Conservation (phyloP, 2,797 vertebrate genomes). For the Ceyx erithaca region DNA sequence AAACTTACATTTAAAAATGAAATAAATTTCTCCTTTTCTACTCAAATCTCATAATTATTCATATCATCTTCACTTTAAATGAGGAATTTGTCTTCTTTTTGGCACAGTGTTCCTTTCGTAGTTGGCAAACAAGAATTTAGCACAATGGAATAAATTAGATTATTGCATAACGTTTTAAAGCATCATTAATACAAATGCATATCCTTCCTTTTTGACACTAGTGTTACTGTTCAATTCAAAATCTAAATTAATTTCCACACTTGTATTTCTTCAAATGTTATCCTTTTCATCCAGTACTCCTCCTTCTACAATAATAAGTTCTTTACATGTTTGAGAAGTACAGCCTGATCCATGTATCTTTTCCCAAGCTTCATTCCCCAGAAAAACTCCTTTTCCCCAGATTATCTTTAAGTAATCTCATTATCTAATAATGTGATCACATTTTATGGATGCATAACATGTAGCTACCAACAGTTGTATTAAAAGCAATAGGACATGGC, state of each 20-base stretch:
- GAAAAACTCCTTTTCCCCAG: neutral
- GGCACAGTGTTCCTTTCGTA: neutral
- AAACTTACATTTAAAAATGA: neutral
- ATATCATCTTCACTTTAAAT: neutral
- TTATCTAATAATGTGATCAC: neutral
- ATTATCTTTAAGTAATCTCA: neutral
- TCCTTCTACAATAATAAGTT: neutral
- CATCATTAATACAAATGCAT: neutral
- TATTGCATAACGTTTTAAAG: neutral
- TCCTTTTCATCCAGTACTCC: neutral
- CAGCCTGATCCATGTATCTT: neutral
- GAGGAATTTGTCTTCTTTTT: neutral
- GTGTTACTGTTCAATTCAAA: neutral
- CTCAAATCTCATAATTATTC: neutral
- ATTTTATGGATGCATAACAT: neutral
- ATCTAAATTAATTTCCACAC: neutral
- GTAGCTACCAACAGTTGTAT: neutral
- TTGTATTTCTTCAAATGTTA: neutral
- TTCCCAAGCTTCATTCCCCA: neutral
- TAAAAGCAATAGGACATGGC: neutral
- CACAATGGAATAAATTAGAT: neutral
- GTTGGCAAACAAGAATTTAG: neutral
- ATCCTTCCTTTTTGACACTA: constrained; percentile 4
- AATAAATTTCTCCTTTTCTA: neutral
- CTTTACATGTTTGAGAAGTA: neutral